phyloP scores from a whole-genome alignment of 1,140 invertebrate species.

The Sipha flava region DNA sequence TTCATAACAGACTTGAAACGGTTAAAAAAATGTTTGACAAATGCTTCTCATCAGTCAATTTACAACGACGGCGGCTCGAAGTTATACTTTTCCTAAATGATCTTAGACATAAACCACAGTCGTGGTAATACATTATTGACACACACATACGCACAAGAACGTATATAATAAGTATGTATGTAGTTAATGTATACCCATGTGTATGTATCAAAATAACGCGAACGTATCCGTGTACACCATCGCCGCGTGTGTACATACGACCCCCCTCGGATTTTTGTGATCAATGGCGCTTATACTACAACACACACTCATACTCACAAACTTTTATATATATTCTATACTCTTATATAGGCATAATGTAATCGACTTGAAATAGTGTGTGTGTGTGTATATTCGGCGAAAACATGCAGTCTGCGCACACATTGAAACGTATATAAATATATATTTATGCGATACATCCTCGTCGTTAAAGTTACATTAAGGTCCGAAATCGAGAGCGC shows the following conservation, averaged over 20 bases:
- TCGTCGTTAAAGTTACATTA: slow-evolving; percentile 22
- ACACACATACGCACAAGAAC: background rate
- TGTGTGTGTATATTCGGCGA: background rate
- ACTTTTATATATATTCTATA: background rate
- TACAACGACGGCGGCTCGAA: background rate
- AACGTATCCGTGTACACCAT: background rate
- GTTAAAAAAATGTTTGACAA: slow-evolving; percentile 3
- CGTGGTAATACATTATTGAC: slow-evolving; percentile 12
- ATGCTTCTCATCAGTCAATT: slow-evolving; percentile 5
- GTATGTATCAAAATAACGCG: background rate
- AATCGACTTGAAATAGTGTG: too few species aligned
- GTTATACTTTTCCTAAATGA: background rate
- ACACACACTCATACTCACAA: too few species aligned
- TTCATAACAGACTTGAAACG: background rate
- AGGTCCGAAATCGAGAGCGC: background rate
- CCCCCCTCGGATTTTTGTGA: slow-evolving; percentile 17
- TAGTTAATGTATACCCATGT: too few species aligned
- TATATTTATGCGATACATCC: background rate
- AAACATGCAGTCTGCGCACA: background rate
- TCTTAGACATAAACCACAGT: slow-evolving; percentile 10
- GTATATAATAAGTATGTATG: too few species aligned
- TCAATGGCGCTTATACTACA: slow-evolving; percentile 16
- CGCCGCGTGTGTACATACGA: background rate
- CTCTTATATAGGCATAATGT: background rate
- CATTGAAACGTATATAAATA: background rate